phyloP scores from a whole-genome alignment of 2,888 invertebrate genomes.

The Capitulum mitella region DNA sequence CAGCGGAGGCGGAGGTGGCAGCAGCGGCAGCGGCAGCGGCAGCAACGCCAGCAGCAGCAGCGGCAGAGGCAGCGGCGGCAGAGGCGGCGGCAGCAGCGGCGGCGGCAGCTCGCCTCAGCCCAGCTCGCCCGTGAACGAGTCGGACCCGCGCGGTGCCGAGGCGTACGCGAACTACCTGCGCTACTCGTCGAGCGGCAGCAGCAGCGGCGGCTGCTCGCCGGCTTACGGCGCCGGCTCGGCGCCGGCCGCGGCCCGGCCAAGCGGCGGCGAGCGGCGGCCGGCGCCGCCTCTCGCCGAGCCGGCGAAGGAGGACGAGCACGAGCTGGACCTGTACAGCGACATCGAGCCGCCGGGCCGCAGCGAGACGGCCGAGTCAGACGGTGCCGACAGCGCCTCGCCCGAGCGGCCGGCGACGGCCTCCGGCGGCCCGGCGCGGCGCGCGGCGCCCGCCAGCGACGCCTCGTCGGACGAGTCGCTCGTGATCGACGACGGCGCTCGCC shows the following conservation, averaged over 20 bases:
- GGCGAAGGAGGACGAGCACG: neutral
- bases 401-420: neutral
- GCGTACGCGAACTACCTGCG: slow-evolving; percentile 15
- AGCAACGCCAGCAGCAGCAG: neutral
- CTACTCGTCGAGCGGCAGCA: neutral
- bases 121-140: neutral
- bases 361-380: neutral
- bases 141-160: neutral
- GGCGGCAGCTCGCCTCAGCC: neutral
- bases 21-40: neutral
- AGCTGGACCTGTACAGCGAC: slow-evolving; percentile 21
- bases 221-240: neutral
- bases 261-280: neutral
- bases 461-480: neutral
- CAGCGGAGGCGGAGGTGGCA: neutral
- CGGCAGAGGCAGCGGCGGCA: neutral
- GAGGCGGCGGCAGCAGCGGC: neutral
- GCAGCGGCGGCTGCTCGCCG: slow-evolving; percentile 1
- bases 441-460: neutral
- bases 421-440: neutral
- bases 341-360: neutral
- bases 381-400: neutral
- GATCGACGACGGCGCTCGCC: neutral
- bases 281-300: neutral
- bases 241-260: neutral